These are phyloP conservation scores for Meloidogyne hapla DNA, from an alignment of 1,140 invertebrate genomes.

Conservation along the genomic window DNA sequence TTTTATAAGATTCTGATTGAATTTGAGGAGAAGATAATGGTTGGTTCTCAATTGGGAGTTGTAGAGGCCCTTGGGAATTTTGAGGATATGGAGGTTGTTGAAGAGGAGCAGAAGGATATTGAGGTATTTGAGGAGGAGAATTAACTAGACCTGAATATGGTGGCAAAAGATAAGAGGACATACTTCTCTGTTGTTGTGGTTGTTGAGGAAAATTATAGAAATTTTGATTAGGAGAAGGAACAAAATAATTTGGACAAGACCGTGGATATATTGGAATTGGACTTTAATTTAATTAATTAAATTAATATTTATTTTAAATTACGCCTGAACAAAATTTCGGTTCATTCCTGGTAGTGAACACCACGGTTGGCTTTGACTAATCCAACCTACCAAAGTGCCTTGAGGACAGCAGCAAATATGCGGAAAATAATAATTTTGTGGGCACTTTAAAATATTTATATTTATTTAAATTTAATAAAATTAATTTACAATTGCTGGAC, in stretches of 20 bases:
- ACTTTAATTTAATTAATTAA: neutral
- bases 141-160: neutral
- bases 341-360: neutral
- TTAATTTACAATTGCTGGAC: neutral
- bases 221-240: neutral
- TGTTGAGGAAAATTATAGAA: neutral
- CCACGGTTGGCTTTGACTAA: neutral
- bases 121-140: neutral
- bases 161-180: neutral
- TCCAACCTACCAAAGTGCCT: neutral
- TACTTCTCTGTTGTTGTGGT: neutral
- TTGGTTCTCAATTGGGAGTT: neutral
- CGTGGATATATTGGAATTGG: neutral
- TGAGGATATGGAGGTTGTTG: neutral
- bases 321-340: neutral
- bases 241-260: conserved; percentile 6
- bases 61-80: no score
- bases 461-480: neutral
- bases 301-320: neutral
- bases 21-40: neutral
- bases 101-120: neutral
- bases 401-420: conserved; percentile 1
- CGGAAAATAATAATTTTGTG: conserved; percentile 2
- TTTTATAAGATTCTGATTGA: neutral
- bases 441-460: neutral